Conservation (phyloP, 2,888 invertebrate species). For the Ashinkailepas kermadecensis region DNA sequence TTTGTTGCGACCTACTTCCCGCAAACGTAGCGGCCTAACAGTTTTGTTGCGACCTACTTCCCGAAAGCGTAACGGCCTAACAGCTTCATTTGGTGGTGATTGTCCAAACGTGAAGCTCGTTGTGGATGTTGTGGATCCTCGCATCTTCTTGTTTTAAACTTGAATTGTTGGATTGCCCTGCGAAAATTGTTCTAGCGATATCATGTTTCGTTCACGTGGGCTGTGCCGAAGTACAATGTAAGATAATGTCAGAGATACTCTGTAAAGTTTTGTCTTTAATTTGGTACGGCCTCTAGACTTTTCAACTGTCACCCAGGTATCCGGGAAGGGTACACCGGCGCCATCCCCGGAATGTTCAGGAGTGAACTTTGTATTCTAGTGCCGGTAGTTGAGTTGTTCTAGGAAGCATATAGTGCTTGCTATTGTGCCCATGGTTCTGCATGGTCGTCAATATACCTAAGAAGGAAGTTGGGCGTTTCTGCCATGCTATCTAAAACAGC, state of each 20-base stretch:
- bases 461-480: neutral
- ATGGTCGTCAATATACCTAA: neutral
- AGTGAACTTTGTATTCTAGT: neutral
- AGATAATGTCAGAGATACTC: neutral
- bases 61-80: too few species aligned
- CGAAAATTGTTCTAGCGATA: neutral
- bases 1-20: too few species aligned
- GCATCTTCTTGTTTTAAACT: too few species aligned
- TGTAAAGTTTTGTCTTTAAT: neutral
- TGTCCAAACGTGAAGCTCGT: too few species aligned
- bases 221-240: neutral
- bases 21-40: too few species aligned
- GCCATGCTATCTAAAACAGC: neutral
- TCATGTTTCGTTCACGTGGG: neutral
- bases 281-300: neutral
- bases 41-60: too few species aligned
- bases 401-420: neutral
- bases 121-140: too few species aligned
- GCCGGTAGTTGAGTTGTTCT: neutral
- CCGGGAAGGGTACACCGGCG: neutral
- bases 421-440: neutral
- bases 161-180: too few species aligned
- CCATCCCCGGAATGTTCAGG: neutral
- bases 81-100: too few species aligned
- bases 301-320: neutral